These are phyloP conservation scores for Phrynosoma platyrhinos DNA, from an alignment of 2,113 vertebrate species.

Conservation along the genomic window DNA sequence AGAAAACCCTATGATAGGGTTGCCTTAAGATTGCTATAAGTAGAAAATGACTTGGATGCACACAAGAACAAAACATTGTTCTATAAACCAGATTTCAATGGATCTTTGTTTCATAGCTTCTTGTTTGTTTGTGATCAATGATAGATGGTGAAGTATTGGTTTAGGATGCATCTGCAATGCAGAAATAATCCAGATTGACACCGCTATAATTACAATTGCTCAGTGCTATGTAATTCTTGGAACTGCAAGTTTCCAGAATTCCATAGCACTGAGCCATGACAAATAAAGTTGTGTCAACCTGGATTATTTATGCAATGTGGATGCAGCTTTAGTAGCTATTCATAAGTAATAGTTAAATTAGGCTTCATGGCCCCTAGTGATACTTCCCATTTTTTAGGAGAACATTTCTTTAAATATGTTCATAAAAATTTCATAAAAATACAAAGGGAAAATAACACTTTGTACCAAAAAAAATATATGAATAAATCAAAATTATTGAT, in stretches of 20 bases:
- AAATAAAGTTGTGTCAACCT: too few species aligned
- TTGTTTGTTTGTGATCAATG: background rate
- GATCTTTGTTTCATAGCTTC: background rate
- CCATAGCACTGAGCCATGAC: too few species aligned
- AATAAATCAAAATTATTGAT: background rate
- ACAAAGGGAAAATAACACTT: background rate
- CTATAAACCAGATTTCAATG: conserved; percentile 10
- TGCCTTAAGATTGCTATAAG: too few species aligned
- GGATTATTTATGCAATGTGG: too few species aligned
- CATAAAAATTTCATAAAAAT: background rate
- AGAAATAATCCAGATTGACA: too few species aligned
- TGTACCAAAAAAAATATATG: background rate
- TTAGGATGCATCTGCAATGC: background rate
- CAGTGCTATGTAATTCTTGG: too few species aligned
- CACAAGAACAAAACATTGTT: background rate
- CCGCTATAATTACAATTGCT: too few species aligned
- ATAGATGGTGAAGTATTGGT: conserved; percentile 24
- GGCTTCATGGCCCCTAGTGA: conserved; percentile 3
- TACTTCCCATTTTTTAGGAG: conserved; percentile 8
- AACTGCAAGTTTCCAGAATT: too few species aligned
- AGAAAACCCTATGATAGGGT: too few species aligned
- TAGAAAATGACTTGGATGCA: too few species aligned
- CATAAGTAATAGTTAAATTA: conserved; percentile 14
- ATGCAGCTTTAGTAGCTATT: too few species aligned
- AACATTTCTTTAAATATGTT: background rate